Conservation (phyloP, 1,140 invertebrate genomes). For the Hermatobates lingyangjiaoensis region DNA sequence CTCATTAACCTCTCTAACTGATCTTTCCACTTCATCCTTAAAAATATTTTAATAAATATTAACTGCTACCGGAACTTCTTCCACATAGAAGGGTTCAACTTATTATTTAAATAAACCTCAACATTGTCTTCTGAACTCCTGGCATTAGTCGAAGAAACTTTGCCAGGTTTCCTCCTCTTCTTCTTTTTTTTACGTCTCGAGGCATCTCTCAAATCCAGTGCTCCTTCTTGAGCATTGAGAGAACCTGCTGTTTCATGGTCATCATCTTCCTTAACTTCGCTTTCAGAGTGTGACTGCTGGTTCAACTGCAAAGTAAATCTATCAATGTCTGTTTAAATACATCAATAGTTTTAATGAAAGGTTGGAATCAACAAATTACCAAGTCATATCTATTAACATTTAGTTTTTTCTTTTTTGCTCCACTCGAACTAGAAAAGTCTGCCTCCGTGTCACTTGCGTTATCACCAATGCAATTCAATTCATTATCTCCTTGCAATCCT, state of each 20-base stretch:
- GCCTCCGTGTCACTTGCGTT: slow-evolving; percentile 29
- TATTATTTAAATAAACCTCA: too few species aligned
- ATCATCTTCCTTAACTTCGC: slow-evolving; percentile 46
- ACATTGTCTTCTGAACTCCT: slow-evolving; percentile 38
- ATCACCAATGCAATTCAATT: slow-evolving; percentile 20
- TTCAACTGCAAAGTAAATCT: too few species aligned
- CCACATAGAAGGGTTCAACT: neutral
- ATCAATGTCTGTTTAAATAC: too few species aligned
- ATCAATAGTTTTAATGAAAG: slow-evolving; percentile 4
- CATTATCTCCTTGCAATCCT: slow-evolving; percentile 19
- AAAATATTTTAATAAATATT: neutral
- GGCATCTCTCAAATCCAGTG: slow-evolving; percentile 24
- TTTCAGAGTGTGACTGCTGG: slow-evolving; percentile 39
- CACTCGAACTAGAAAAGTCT: slow-evolving; percentile 24
- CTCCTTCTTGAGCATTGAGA: slow-evolving; percentile 24
- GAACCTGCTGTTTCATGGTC: slow-evolving; percentile 37
- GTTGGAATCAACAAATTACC: slow-evolving; percentile 24
- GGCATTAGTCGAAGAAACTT: slow-evolving; percentile 26
- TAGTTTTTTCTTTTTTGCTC: slow-evolving; percentile 28
- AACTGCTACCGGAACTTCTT: neutral
- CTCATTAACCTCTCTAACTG: slow-evolving; percentile 49
- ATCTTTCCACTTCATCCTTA: slow-evolving; percentile 52
- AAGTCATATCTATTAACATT: slow-evolving; percentile 40
- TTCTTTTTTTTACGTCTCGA: slow-evolving; percentile 39
- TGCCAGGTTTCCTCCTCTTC: slow-evolving; percentile 36